Base-by-base conservation (phyloP, 2,888 invertebrate genomes). In the Neoascia interrupta region DNA sequence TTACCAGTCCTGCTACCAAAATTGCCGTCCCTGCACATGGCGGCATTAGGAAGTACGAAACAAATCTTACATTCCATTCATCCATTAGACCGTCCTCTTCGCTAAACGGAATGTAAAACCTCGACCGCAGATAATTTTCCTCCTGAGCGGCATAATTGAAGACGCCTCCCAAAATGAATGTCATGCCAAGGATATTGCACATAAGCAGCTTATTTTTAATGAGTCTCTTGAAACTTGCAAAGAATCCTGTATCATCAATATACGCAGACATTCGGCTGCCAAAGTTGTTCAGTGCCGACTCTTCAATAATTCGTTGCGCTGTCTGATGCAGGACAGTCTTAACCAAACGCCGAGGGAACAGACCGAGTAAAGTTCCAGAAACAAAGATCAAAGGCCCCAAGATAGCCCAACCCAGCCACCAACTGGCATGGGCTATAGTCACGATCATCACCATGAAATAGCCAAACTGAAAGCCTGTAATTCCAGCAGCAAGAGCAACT, bases 261-360 rank as follows among this genome's bases (percentile, higher is more conserved):
- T 86, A 88, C 0, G 86, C 84, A 2, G 86, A 85, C 39, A 85
- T 83, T 53, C 85, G 85, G 15, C 87, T 87, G 58, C 86, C 85
- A 34, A 85, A 86, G 15, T 81, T 70, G 0, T 82, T 83, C 56
- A 82, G 73, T 1, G 83, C 84, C 4, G 85, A 82, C 51, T 87
- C 86, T 82, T 90, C 90, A 5, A 92, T 85, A 31, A 92, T 90
- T 6, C 90, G 88, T 37, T 90, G 91, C 0, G 91, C 91, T 0
- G 91, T 91, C 84, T 90, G 90, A 82, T 90, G 89, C 34, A 92
- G 89, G 0, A 91, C 87, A 60, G 91, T 87, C 73, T 87, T 88
- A 6, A 91, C 90, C 68, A 92, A 84, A 49, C 90, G 89, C 81
- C 89, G 88, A 0, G 92, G 92, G 82, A 92, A 92, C 82, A 91